These are phyloP conservation scores for Plectropomus leopardus DNA, from an alignment of 2,113 vertebrate species.

Conservation along the genomic window DNA sequence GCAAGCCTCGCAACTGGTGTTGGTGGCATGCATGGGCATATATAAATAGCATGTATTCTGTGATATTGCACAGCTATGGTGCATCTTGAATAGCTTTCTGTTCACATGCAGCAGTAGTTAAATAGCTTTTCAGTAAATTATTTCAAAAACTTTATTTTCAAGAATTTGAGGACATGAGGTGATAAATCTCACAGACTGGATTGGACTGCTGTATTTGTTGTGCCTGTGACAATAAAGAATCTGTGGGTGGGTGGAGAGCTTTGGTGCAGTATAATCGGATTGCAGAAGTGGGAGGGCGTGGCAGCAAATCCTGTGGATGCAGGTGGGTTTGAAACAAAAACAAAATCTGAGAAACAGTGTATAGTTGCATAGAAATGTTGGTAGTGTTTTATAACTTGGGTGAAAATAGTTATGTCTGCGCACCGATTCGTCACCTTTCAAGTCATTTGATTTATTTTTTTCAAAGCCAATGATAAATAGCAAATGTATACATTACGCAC, in stretches of 20 bases:
- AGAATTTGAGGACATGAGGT: background rate
- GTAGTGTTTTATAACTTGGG: background rate
- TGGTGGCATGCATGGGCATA: background rate
- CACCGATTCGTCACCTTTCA: background rate
- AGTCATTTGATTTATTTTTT: too few species aligned
- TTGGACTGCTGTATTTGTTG: background rate
- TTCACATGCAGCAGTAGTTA: background rate
- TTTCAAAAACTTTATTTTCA: slow-evolving; percentile 6
- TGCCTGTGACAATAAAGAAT: background rate
- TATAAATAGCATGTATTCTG: background rate
- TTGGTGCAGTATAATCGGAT: background rate
- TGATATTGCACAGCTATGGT: slow-evolving; percentile 6
- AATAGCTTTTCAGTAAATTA: background rate
- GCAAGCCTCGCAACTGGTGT: background rate
- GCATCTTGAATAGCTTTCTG: background rate
- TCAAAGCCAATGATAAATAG: too few species aligned
- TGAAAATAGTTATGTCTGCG: background rate
- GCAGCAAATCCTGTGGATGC: slow-evolving; percentile 1
- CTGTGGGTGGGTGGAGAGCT: background rate
- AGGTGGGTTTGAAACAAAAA: background rate
- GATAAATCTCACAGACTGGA: background rate
- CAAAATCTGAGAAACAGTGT: background rate
- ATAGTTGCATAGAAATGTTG: background rate
- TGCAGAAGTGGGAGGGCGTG: background rate
- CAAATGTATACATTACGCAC: too few species aligned